A percentile compares a stretch with the other conserved stretches of the same genome.
Evolutionary conservation across 1,140 invertebrate genomes (phyloP).

Genomic region (Saxidomus purpurata): DNA sequence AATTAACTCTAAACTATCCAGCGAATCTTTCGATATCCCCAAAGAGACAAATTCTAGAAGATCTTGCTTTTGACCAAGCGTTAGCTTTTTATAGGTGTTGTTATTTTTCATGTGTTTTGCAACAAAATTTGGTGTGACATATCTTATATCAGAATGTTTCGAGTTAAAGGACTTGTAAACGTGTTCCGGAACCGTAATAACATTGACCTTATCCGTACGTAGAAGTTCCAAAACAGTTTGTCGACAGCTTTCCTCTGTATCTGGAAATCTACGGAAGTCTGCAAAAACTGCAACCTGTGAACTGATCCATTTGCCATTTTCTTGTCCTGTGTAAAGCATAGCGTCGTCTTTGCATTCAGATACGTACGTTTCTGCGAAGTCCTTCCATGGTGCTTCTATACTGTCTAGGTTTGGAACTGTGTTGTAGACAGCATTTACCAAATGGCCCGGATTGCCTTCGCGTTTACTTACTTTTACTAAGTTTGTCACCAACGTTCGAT

Average conservation of each 20-base stretch:
- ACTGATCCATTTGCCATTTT: background rate
- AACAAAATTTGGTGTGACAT: background rate
- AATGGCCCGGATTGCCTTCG: background rate
- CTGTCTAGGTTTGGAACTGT: background rate
- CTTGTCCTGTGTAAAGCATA: background rate
- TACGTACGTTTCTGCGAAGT: background rate
- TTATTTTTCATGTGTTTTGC: background rate
- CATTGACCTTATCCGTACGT: background rate
- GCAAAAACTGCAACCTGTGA: background rate
- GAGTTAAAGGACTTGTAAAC: background rate
- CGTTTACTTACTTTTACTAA: background rate
- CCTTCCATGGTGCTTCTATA: background rate
- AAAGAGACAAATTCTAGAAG: conserved; percentile 2
- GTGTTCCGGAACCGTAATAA: background rate
- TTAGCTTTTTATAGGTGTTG: background rate
- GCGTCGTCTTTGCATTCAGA: background rate
- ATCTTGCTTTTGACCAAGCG: background rate
- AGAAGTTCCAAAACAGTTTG: background rate
- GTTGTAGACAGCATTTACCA: background rate
- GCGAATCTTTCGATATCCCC: background rate
- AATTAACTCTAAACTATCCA: conserved; percentile 14
- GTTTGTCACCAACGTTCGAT: conserved; percentile 40
- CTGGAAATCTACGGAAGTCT: background rate
- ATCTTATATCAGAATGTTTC: background rate
- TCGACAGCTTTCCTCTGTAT: too few species aligned